Base-by-base conservation (phyloP, 2,113 vertebrate species). In the Donacobius atricapilla region DNA sequence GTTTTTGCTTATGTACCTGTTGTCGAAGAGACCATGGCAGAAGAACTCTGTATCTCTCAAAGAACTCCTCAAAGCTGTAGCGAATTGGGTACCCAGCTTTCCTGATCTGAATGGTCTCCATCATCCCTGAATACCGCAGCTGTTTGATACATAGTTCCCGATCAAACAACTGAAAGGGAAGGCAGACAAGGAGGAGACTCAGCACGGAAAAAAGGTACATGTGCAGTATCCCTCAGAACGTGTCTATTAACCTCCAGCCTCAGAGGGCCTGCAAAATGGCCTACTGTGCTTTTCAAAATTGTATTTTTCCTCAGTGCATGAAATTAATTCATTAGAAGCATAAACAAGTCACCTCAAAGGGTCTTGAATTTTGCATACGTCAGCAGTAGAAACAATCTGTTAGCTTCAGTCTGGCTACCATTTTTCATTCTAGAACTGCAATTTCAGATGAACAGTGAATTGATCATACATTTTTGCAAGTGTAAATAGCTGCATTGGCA, bases 91-190 rank as follows among this genome's bases (percentile, higher is more conserved):
- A 99, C 15, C 99, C 99, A 2, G 99, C 96, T 90, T 99, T 99
- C 71, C 99, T 98, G 97, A 99, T 99, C 58, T 86, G 97, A 87
- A 99, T 99, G 4, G 99, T 99, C 97, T 99, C 99, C 99, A 99
- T 98, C 99, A 99, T 99, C 39, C 99, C 99, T 0, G 99, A 99
- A 89, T 99, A 99, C 7, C 99, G 98, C 72, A 99, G 98, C 96
- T 99, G 99, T 45, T 97, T 98, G n/a, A 99, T 94, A 80, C 99
- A 99, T 63, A 99, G 98, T 12, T 99, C 98, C 61, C 99, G 98
- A 97, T 99, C 98, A 16, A 99, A 99, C 76, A 99, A 93, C 99
- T 99, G 96, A 10, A 66, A 88, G 33, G 17, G 42, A 72, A 80
- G 81, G 73, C 83, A 92, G 40, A 69, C 13, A 27, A 60, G 60